phyloP scores from a whole-genome alignment of 2,888 invertebrate species.

The Torymus texanus region DNA sequence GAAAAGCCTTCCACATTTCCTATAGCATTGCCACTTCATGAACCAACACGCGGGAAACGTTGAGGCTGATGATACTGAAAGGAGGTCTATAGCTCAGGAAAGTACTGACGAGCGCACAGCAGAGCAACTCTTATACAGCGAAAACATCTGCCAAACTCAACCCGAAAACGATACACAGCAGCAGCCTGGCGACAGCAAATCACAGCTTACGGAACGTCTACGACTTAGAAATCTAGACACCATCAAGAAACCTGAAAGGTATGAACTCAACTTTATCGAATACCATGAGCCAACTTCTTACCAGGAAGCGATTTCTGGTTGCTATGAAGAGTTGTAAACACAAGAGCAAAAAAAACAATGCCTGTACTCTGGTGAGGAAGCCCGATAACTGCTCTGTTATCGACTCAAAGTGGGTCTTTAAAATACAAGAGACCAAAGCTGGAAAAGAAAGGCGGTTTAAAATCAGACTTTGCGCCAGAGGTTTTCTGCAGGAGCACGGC shows the following conservation, averaged over 20 bases:
- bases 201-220: not conserved
- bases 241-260: not conserved
- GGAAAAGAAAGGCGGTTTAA: conserved; percentile 6
- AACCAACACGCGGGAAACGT: too few relatives aligned
- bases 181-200: too few relatives aligned
- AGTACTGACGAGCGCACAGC: too few relatives aligned
- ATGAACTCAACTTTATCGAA: not conserved
- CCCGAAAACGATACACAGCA: too few relatives aligned
- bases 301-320: not conserved
- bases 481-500: conserved; percentile 18
- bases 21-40: too few relatives aligned
- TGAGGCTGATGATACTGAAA: too few relatives aligned
- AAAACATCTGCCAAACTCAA: too few relatives aligned
- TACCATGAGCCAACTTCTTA: not conserved
- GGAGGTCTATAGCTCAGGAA: too few relatives aligned
- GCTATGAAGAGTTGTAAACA: not conserved
- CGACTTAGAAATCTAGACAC: not conserved
- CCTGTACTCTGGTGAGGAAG: not conserved
- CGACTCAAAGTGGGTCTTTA: conserved; percentile 37
- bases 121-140: too few relatives aligned
- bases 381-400: not conserved
- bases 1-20: not conserved
- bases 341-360: not conserved
- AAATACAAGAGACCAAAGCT: not conserved
- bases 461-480: conserved; percentile 35